Evolutionary conservation across 2,888 invertebrate genomes (phyloP).

Genomic region (Dicranocentrus wangi): DNA sequence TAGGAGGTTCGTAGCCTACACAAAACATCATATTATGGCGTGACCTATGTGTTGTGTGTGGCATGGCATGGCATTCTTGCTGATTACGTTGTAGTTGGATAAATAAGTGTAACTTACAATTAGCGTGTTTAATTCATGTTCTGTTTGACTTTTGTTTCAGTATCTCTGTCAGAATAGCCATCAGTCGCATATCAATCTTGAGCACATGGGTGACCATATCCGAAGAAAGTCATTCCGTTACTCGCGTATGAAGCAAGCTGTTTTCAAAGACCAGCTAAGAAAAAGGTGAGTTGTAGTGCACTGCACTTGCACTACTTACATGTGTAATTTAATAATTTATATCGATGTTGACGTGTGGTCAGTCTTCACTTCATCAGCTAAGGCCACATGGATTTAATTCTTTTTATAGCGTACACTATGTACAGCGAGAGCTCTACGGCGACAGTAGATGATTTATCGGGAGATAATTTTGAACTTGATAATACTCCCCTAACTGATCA

Average conservation of each 20-base stretch:
- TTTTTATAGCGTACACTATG: constrained; percentile 20
- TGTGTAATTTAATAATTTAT: not conserved
- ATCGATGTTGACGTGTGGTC: not conserved
- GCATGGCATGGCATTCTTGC: not conserved
- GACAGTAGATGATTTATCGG: constrained; percentile 6
- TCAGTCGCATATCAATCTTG: constrained; percentile 86
- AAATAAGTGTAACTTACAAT: not conserved
- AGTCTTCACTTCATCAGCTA: not conserved
- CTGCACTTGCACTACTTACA: not conserved
- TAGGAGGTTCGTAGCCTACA: too few relatives aligned
- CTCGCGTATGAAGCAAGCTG: constrained; percentile 84
- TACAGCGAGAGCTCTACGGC: constrained; percentile 15
- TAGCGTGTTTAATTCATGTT: not conserved
- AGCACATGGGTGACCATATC: constrained; percentile 87
- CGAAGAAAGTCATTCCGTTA: constrained; percentile 86
- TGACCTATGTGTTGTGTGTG: not conserved
- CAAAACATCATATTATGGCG: not conserved
- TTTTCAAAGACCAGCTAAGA: constrained; percentile 77
- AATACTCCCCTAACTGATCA: constrained; percentile 14
- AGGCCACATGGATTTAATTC: too few relatives aligned
- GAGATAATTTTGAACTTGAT: constrained; percentile 28
- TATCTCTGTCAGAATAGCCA: constrained; percentile 88
- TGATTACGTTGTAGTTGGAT: not conserved
- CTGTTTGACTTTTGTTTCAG: constrained; percentile 74
- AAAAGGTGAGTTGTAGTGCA: constrained; percentile 3